These are phyloP conservation scores for Halictus ligatus DNA, from an alignment of 2,888 invertebrate genomes.

Conservation along the genomic window DNA sequence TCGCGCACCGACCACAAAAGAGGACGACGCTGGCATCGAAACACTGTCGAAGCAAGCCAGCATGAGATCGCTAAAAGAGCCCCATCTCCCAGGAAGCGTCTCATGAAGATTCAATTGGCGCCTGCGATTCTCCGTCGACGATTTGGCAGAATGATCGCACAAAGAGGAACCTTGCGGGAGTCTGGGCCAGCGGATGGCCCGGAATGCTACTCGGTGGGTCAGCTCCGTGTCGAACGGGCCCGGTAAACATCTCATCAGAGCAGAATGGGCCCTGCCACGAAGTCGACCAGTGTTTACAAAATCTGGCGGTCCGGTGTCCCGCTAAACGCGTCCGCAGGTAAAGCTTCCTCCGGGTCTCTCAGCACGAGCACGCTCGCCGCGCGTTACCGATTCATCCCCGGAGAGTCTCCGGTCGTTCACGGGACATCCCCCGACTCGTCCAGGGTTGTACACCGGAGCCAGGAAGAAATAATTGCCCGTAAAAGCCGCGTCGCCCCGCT, in stretches of 20 bases:
- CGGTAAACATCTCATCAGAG: slow-evolving; percentile 52
- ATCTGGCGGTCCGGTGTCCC: slow-evolving; percentile 31
- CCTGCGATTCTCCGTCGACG: not conserved
- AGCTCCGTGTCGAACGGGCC: not conserved
- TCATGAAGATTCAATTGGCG: slow-evolving; percentile 1
- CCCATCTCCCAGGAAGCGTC: not conserved
- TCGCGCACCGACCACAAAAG: not conserved
- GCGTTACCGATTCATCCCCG: slow-evolving; percentile 36
- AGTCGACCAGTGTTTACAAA: slow-evolving; percentile 52
- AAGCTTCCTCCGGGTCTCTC: slow-evolving; percentile 34
- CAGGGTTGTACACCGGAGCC: slow-evolving; percentile 25
- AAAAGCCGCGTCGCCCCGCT: slow-evolving; percentile 72
- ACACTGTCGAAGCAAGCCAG: not conserved
- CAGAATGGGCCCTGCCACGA: slow-evolving; percentile 25
- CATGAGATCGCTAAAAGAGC: not conserved
- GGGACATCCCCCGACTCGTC: slow-evolving; percentile 24
- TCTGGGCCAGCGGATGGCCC: not conserved
- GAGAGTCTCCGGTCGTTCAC: slow-evolving; percentile 39
- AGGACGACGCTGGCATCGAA: not conserved
- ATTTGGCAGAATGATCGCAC: not conserved
- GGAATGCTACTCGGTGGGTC: not conserved
- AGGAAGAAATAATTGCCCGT: slow-evolving; percentile 77
- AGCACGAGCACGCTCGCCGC: slow-evolving; percentile 55
- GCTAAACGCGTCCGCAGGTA: slow-evolving; percentile 53
- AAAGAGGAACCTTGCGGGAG: slow-evolving; percentile 18